Percentiles rank a stretch among this genome's conserved stretches.
These are phyloP conservation scores for Papilio machaon DNA, from an alignment of 1,140 invertebrate species.

Conservation along the genomic window DNA sequence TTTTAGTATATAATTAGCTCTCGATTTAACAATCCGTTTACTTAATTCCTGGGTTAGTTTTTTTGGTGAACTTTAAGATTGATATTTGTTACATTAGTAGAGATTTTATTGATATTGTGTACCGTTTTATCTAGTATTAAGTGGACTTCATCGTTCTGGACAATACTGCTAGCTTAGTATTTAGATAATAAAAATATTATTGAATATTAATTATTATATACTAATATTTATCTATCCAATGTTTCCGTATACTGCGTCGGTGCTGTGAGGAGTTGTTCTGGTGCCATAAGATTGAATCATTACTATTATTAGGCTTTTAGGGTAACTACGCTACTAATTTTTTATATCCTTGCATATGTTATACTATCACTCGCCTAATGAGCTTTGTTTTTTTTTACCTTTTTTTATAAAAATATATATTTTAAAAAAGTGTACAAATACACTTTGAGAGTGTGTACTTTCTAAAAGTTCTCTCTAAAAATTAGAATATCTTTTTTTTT, in stretches of 20 bases:
- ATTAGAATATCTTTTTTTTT: slow-evolving; percentile 21
- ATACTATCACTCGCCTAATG: slow-evolving; percentile 24
- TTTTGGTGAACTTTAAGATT: slow-evolving; percentile 40
- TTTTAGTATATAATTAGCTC: slow-evolving; percentile 35
- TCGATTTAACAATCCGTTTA: slow-evolving; percentile 40
- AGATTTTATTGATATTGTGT: slow-evolving; percentile 49
- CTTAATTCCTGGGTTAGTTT: slow-evolving; percentile 32
- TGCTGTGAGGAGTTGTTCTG: slow-evolving; percentile 54
- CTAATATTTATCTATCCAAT: slow-evolving; percentile 32
- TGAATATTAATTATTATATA: slow-evolving; percentile 37
- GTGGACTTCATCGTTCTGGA: slow-evolving; percentile 59
- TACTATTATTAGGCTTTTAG: slow-evolving; percentile 62
- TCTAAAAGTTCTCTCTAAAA: slow-evolving; percentile 31
- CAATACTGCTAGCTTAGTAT: slow-evolving; percentile 67
- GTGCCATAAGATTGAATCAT: slow-evolving; percentile 71
- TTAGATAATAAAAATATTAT: slow-evolving; percentile 46
- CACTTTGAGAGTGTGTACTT: slow-evolving; percentile 20
- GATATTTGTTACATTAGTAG: slow-evolving; percentile 49
- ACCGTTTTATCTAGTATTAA: slow-evolving; percentile 66
- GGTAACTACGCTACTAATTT: slow-evolving; percentile 58
- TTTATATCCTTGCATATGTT: slow-evolving; percentile 45
- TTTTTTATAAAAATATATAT: slow-evolving; percentile 40
- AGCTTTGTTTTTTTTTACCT: slow-evolving; percentile 26
- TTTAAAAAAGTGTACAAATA: background rate
- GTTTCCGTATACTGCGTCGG: slow-evolving; percentile 41